phyloP scores from a whole-genome alignment of 2,888 invertebrate genomes.

The Melanostoma mellinum region DNA sequence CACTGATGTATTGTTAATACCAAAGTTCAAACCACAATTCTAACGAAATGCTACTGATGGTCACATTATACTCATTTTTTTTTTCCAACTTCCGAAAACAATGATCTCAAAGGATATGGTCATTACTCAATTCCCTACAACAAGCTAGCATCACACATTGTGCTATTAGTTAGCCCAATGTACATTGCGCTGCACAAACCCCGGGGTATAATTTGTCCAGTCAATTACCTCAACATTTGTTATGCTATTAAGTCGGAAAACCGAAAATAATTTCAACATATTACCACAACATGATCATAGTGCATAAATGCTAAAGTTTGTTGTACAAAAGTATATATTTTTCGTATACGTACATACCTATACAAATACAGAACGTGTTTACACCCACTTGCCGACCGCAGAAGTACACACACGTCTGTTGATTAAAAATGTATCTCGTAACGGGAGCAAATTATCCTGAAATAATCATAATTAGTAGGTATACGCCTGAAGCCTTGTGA shows the following conservation, averaged over 20 bases:
- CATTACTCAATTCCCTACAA: slow-evolving; percentile 46
- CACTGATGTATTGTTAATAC: no score
- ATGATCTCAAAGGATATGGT: slow-evolving; percentile 45
- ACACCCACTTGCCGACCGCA: slow-evolving; percentile 61
- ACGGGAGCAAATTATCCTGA: slow-evolving; percentile 72
- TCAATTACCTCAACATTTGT: slow-evolving; percentile 68
- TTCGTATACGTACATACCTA: slow-evolving; percentile 42
- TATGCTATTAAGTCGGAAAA: slow-evolving; percentile 69
- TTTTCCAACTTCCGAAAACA: not conserved
- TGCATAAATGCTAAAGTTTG: slow-evolving; percentile 45
- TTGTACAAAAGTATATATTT: not conserved
- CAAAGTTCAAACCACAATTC: no score
- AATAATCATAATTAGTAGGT: slow-evolving; percentile 71
- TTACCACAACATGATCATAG: slow-evolving; percentile 63
- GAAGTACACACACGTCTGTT: slow-evolving; percentile 64
- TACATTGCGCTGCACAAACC: slow-evolving; percentile 1
- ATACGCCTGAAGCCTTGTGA: slow-evolving; percentile 65
- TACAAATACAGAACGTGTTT: slow-evolving; percentile 51
- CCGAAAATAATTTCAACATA: slow-evolving; percentile 70
- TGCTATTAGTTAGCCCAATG: slow-evolving; percentile 37
- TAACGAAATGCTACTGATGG: no score
- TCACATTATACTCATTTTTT: not conserved
- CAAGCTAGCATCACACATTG: slow-evolving; percentile 11
- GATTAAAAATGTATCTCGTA: slow-evolving; percentile 73
- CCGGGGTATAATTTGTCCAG: slow-evolving; percentile 64